phyloP scores from a whole-genome alignment of 2,797 vertebrate genomes.

The Pseudopleuronectes americanus region DNA sequence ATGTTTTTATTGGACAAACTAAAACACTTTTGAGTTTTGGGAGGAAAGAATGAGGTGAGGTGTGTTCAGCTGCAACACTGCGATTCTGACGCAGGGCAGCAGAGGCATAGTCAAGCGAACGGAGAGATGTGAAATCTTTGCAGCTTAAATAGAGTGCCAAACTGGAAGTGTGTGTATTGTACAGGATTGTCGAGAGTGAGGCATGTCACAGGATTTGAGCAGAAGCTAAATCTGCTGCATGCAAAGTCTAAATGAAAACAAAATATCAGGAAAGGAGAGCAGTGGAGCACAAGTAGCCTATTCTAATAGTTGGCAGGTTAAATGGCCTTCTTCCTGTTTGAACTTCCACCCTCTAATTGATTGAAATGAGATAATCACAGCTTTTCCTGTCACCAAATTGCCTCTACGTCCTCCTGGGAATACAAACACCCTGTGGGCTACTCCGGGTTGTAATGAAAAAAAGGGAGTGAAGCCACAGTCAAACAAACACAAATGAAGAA shows the following conservation, averaged over 20 bases:
- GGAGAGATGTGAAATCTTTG: too few relatives aligned
- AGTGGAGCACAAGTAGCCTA: not conserved
- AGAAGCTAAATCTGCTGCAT: not conserved
- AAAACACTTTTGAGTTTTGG: too few relatives aligned
- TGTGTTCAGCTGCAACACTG: too few relatives aligned
- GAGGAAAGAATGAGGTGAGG: too few relatives aligned
- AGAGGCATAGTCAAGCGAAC: too few relatives aligned
- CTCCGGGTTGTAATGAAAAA: slow-evolving; percentile 28
- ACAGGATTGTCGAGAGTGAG: too few relatives aligned
- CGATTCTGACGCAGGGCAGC: too few relatives aligned
- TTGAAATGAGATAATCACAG: slow-evolving; percentile 78
- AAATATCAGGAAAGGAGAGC: not conserved
- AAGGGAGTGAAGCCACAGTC: slow-evolving; percentile 3
- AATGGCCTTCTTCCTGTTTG: slow-evolving; percentile 57
- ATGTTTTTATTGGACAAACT: too few relatives aligned
- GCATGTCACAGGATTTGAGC: too few relatives aligned
- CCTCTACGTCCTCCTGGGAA: slow-evolving; percentile 63
- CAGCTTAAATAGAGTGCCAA: too few relatives aligned
- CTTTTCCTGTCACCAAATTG: slow-evolving; percentile 77
- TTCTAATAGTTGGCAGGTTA: slow-evolving; percentile 29
- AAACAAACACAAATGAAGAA: slow-evolving; percentile 26
- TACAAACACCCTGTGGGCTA: slow-evolving; percentile 62
- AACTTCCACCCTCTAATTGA: slow-evolving; percentile 70
- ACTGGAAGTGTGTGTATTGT: too few relatives aligned
- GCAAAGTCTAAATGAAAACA: not conserved